phyloP scores from a whole-genome alignment of 1,140 invertebrate species.

The Megalonaias nervosa region DNA sequence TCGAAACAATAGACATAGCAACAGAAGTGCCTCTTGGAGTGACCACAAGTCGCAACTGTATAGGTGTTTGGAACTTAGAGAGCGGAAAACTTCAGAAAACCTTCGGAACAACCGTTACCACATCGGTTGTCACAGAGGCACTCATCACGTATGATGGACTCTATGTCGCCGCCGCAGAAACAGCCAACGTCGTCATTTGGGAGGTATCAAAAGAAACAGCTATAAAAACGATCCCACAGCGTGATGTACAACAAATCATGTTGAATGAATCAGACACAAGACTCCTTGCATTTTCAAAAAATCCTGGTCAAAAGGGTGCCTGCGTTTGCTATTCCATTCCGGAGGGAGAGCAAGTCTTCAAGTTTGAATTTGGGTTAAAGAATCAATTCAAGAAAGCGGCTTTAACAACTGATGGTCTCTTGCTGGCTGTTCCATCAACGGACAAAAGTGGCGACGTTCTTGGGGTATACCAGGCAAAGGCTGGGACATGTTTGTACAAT shows the following conservation, averaged over 20 bases:
- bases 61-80: constrained; percentile 95
- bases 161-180: constrained; percentile 90
- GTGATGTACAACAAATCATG: constrained; percentile 87
- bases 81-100: constrained; percentile 86
- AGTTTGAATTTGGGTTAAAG: constrained; percentile 80
- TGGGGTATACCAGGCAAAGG: constrained; percentile 87
- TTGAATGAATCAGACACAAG: constrained; percentile 87
- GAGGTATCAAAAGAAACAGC: constrained; percentile 88
- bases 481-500: constrained; percentile 85
- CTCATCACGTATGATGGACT: constrained; percentile 84
- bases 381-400: constrained; percentile 75
- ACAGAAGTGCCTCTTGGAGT: constrained; percentile 59
- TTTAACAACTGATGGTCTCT: constrained; percentile 85
- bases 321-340: constrained; percentile 57
- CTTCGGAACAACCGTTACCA: constrained; percentile 91
- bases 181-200: constrained; percentile 94
- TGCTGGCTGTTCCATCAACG: constrained; percentile 83
- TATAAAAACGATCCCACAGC: constrained; percentile 79
- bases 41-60: constrained; percentile 81
- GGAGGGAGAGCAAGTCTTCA: constrained; percentile 83
- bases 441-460: constrained; percentile 91
- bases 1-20: constrained; percentile 83
- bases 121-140: constrained; percentile 92
- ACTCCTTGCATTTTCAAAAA: constrained; percentile 85
- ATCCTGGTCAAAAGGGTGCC: constrained; percentile 44